Evolutionary conservation across 2,888 invertebrate species (phyloP), one percentile per base, ranked within the genome.

Genomic region (Neocrepidodera transversa): DNA sequence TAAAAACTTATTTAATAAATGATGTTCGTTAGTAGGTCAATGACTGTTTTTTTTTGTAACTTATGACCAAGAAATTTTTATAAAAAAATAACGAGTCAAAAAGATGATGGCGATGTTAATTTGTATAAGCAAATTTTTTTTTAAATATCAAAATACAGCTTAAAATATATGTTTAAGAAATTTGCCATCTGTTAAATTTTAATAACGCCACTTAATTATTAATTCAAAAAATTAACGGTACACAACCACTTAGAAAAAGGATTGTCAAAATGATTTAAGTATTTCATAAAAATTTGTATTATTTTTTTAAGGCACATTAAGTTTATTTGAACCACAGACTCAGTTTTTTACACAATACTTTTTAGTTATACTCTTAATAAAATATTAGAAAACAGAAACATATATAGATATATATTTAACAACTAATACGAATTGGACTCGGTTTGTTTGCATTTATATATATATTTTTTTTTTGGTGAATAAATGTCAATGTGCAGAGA

Each of bases 241-340:
- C 17, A 8, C 8, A 16, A 40, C 40, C 40, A 40, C 17, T 40
- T 40, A 20, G 16, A 45, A 26, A 18, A 45, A 45, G 11, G 45
- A 45, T 45, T 45, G 45, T 45, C 45, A 28, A 13, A 45, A 45
- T 45, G n/a, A 26, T 45, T 40, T 45, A 45, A 45, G 45, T 45
- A 42, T 42, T 20, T n/a, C 13, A 20, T 20, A 11, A 14, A 14
- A 26, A 45, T 45, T 45, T 28, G 28, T 28, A 45, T 45, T 45
- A 26, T 14, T 45, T 20, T 32, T 40, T 50, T 49, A 45, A 57
- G 57, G 26, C 57, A 57, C 57, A 53, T 30, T 45, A 53, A 45
- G 43, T 53, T 50, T 30, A 40, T 49, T 57, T 51, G 36, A 43
- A 57, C 57, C 57, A 43, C 20, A 23, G 43, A 53, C 43, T 45